Base-by-base conservation (phyloP, 2,888 invertebrate genomes). In the Mystacides longicornis region DNA sequence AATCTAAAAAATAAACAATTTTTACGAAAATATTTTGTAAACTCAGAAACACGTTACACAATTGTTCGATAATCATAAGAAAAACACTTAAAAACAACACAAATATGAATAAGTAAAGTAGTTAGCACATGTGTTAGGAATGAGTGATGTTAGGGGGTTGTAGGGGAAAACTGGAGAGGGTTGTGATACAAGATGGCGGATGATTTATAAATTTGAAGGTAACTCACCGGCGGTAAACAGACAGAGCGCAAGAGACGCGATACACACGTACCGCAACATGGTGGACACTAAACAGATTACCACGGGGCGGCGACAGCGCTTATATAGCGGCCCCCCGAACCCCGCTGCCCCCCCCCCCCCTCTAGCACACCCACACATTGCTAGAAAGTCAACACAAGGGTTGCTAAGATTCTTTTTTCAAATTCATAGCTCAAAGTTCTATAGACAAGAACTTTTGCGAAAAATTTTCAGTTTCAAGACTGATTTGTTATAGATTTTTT, bases 231-330 rank as follows among this genome's bases (percentile, higher is more conserved):
- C 73, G 71, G 72, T 74, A 71, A 75, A 71, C 65, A 76, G 75
- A 70, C 76, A 77, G 74, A 74, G 75, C 75, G 74, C 74, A 72
- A 77, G 71, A 72, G 75, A 71, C 74, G 75, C 71, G 75, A 77
- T 74, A 75, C 75, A 74, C 72, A 74, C 77, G 77, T 73, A 73
- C 73, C 75, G 77, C 77, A 76, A 76, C 77, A 77, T 77, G 76
- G 72, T 76, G 75, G 76, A 75, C 75, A 76, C 77, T 76, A 77
- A 77, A 77, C 77, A 77, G 77, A 76, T 76, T 75, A 67, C 71
- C 74, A 72, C 75, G 75, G 57, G 73, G 71, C 72, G 69, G 73
- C 69, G 69, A 71, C 69, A 71, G 72, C 70, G 70, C 52, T 77
- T 77, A 75, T 77, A 77, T 77, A 77, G 70, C 75, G 75, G 72